A percentile compares a stretch with the other conserved stretches of the same genome.
phyloP scores from a whole-genome alignment of 2,797 vertebrate genomes.

The Rhabdomys pumilio region DNA sequence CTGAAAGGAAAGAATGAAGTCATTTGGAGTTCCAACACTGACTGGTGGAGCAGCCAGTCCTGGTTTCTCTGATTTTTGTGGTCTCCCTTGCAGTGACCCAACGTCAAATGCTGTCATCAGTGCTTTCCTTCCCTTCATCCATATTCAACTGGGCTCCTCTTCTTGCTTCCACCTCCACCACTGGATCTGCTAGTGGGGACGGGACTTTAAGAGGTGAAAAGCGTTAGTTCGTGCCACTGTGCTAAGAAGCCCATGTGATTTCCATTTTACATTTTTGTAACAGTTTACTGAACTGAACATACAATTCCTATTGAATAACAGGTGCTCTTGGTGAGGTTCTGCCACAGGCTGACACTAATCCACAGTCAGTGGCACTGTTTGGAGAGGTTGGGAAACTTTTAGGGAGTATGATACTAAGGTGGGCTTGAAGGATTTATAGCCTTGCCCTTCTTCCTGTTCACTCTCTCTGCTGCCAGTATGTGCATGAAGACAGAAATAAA shows the following conservation, averaged over 20 bases:
- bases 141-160: not conserved
- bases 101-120: not conserved
- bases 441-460: no score
- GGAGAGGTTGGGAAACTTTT: no score
- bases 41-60: not conserved
- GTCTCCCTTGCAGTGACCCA: slow-evolving; percentile 15
- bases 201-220: not conserved
- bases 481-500: not conserved
- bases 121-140: not conserved
- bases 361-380: not conserved
- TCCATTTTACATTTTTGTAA: not conserved
- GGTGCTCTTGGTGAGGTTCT: not conserved
- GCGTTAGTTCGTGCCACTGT: not conserved
- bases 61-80: not conserved
- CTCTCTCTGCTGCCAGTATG: not conserved
- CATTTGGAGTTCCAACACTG: not conserved
- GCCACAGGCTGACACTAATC: not conserved
- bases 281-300: not conserved
- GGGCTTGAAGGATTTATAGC: not conserved
- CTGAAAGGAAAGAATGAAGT: not conserved
- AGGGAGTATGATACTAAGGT: not conserved
- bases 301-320: not conserved
- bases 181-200: not conserved
- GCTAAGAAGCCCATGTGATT: not conserved
- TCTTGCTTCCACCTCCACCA: not conserved